Conservation (phyloP, 2,888 invertebrate species). For the Danaus chrysippus region DNA sequence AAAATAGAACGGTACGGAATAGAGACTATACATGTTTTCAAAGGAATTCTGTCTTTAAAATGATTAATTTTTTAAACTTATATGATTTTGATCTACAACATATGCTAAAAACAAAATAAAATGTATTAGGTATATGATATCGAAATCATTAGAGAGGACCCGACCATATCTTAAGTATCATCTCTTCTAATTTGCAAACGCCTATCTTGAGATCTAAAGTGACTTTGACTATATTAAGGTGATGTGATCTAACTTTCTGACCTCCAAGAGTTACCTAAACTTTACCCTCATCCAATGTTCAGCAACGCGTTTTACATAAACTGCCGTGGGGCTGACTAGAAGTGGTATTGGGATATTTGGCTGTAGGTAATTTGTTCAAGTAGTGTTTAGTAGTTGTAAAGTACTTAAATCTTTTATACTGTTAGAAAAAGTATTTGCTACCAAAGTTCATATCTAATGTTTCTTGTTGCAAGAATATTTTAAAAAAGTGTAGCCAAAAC, state of each 20-base stretch:
- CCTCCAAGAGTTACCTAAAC: conserved; percentile 10
- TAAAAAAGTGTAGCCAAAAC: too few species aligned
- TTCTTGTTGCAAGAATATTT: too few species aligned
- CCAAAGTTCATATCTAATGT: too few species aligned
- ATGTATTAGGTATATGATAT: not conserved
- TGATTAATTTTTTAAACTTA: too few species aligned
- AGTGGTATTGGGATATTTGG: conserved; percentile 8
- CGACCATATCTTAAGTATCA: conserved; percentile 8
- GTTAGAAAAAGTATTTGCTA: too few species aligned
- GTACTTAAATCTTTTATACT: not conserved
- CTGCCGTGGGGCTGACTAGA: conserved; percentile 11
- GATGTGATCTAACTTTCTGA: conserved; percentile 11
- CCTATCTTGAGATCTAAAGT: not conserved
- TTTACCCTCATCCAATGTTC: conserved; percentile 28
- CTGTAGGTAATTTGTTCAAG: conserved; percentile 6
- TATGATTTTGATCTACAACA: too few species aligned
- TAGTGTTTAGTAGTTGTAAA: not conserved
- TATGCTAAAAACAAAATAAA: not conserved
- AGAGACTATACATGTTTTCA: too few species aligned
- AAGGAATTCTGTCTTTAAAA: too few species aligned
- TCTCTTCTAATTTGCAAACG: not conserved
- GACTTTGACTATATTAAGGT: conserved; percentile 10
- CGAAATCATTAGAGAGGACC: not conserved
- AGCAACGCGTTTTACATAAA: conserved; percentile 26
- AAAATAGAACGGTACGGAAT: too few species aligned